Conservation (phyloP, 2,888 invertebrate species). For the Eilema griseolum region DNA sequence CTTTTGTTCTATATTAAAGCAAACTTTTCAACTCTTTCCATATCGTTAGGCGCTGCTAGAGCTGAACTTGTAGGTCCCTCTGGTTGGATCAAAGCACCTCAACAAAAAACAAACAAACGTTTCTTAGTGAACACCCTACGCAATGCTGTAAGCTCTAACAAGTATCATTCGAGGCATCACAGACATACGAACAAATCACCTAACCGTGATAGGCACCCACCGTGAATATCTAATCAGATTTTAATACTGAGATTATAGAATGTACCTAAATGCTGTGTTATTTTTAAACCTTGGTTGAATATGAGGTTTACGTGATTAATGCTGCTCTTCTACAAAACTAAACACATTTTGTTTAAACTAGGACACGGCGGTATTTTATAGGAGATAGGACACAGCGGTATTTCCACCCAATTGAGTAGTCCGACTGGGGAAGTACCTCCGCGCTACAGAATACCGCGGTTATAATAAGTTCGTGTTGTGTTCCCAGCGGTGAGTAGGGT, state of each 20-base stretch:
- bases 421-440: no score
- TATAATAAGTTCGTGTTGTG: no score
- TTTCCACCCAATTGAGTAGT: no score
- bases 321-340: conserved; percentile 17
- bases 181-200: conserved; percentile 67
- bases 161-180: conserved; percentile 68
- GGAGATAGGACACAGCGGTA: no score
- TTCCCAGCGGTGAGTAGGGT: no score
- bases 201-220: conserved; percentile 66
- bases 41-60: conserved; percentile 80
- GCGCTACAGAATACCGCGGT: no score
- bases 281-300: conserved; percentile 32
- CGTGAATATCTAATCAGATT: conserved; percentile 20
- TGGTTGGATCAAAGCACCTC: conserved; percentile 86
- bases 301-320: conserved; percentile 38
- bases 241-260: conserved; percentile 31
- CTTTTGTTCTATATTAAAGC: conserved; percentile 21
- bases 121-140: conserved; percentile 83
- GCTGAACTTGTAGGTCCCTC: conserved; percentile 87
- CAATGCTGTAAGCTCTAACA: conserved; percentile 81
- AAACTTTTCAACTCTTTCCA: conserved; percentile 29
- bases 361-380: no score
- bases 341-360: conserved; percentile 27
- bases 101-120: conserved; percentile 84
- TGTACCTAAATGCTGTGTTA: conserved; percentile 28